phyloP scores from a whole-genome alignment of 2,113 vertebrate species.

The Picathartes gymnocephalus region DNA sequence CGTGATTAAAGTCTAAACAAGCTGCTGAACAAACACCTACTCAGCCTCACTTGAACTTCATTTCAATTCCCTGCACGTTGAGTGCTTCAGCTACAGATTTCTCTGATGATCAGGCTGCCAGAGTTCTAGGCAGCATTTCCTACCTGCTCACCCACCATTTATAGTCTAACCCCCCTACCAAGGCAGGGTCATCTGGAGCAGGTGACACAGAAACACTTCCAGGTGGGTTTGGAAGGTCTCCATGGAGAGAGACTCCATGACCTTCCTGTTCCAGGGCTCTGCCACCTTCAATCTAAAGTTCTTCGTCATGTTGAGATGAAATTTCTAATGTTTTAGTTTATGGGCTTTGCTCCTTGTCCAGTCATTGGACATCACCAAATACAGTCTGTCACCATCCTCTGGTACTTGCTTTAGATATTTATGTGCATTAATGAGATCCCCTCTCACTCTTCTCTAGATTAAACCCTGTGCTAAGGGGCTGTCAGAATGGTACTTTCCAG shows the following conservation, averaged over 20 bases:
- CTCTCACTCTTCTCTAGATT: not conserved
- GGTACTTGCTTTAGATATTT: not conserved
- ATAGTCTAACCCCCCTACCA: not conserved
- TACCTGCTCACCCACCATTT: not conserved
- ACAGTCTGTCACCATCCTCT: not conserved
- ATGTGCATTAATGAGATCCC: not conserved
- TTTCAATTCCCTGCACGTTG: not conserved
- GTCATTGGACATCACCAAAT: not conserved
- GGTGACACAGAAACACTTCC: not conserved
- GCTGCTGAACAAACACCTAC: conserved; percentile 13
- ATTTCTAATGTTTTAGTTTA: not conserved
- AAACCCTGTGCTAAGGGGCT: not conserved
- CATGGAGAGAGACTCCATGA: not conserved
- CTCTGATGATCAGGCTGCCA: not conserved
- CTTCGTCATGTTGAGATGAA: not conserved
- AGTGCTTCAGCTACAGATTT: not conserved
- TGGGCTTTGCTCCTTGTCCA: not conserved
- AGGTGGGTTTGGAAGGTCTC: not conserved
- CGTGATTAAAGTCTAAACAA: conserved; percentile 31
- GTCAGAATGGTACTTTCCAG: not conserved
- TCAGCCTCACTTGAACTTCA: not conserved
- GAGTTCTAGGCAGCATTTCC: not conserved
- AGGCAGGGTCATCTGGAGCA: not conserved
- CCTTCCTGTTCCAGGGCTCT: not conserved
- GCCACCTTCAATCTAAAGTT: not conserved